phyloP scores from a whole-genome alignment of 2,888 invertebrate species.

The Myopa testacea region DNA sequence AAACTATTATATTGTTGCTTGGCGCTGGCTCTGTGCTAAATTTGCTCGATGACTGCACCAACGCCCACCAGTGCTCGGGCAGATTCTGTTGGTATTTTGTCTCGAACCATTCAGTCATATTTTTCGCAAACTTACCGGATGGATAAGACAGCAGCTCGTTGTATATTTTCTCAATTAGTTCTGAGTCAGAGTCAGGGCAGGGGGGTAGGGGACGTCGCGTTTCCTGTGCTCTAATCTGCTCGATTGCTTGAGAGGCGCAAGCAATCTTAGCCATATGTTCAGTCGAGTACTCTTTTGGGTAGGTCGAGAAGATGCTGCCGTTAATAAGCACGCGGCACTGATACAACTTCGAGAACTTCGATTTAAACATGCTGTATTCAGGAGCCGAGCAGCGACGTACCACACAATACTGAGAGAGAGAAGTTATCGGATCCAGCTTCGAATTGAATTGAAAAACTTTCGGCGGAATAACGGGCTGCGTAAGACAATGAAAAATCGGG shows the following conservation, averaged over 20 bases:
- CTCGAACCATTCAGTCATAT: constrained; percentile 72
- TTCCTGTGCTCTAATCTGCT: constrained; percentile 58
- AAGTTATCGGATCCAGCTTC: constrained; percentile 55
- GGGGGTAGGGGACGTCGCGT: constrained; percentile 55
- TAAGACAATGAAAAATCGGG: constrained; percentile 10
- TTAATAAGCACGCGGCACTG: constrained; percentile 62
- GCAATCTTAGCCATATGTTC: constrained; percentile 58
- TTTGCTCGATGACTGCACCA: constrained; percentile 72
- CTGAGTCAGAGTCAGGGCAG: constrained; percentile 57
- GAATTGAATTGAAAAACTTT: constrained; percentile 55
- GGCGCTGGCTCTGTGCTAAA: constrained; percentile 64
- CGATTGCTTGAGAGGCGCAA: constrained; percentile 60
- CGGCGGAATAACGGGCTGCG: constrained; percentile 50
- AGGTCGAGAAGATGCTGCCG: constrained; percentile 59
- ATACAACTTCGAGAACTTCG: constrained; percentile 52
- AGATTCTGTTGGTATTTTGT: constrained; percentile 75
- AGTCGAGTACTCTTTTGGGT: constrained; percentile 61
- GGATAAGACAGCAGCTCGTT: constrained; percentile 64
- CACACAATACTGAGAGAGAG: constrained; percentile 59
- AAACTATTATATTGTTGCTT: constrained; percentile 59
- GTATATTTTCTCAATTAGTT: constrained; percentile 60
- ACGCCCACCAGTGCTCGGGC: constrained; percentile 77
- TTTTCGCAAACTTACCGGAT: constrained; percentile 73
- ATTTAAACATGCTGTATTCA: constrained; percentile 54
- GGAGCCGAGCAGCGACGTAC: constrained; percentile 55